Base-by-base conservation (phyloP, 2,113 vertebrate species). In the Setophaga coronata region DNA sequence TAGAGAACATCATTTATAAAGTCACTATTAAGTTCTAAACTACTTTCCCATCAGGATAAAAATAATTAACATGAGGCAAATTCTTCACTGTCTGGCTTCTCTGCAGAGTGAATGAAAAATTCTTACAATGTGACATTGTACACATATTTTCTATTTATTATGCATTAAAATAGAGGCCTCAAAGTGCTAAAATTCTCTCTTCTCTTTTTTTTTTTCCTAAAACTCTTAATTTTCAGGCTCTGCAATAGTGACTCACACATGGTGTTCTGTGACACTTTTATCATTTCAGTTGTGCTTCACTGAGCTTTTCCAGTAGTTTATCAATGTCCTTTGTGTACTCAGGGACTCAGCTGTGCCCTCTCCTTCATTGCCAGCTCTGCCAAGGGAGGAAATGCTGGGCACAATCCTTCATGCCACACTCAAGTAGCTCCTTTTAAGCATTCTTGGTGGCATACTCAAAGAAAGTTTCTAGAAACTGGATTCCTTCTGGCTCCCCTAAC, bases 11-110 rank as follows among this genome's bases (percentile, higher is more conserved):
- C 1, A 86, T 33, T 87, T 54, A 88, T 93, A 90, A 91, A 80
- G 33, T 70, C 47, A 65, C 62, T 90, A 80, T 93, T 94, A 93
- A 93, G 82, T 77, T 82, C 91, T 84, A 18, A 91, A 83, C 34
- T 69, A n/a, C 9, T 93, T 93, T 88, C 21, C 42, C 71, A 88
- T 19, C 29, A 73, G 62, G 21, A 8, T 62, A 82, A 43, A 81
- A 91, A 57, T 48, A 94, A 93, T 81, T 90, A 89, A 58, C 24
- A 40, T 1, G 1, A 91, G 29, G 14, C 33, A 83, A 43, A 78
- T 91, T 81, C 58, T 91, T 95, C 62, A 58, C 17, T 80, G 26
- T 10, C 29, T 91, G 34, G 19, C 29, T n/a, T 93, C 54, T 77
- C 18, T 70, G 34, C 33, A 80, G 57, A 77, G 23, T 33, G 12